Conservation (phyloP, 1,140 invertebrate species). For the Heliconius himera region DNA sequence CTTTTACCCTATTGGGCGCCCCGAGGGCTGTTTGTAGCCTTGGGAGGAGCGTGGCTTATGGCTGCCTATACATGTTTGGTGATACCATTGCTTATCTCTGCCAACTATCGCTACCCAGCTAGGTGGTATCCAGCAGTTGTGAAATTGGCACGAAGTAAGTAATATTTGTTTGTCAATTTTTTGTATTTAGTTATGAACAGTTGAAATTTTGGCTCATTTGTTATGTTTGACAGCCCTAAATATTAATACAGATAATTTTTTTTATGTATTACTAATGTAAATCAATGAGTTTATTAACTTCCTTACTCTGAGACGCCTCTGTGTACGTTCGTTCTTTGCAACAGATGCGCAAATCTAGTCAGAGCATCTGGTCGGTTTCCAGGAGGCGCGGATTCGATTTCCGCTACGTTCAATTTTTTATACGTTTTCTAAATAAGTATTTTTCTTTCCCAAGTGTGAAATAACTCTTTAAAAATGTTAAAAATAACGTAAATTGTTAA, state of each 20-base stretch:
- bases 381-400: too few relatives aligned
- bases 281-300: too few relatives aligned
- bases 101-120: slow-evolving; percentile 85
- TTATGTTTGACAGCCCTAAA: not conserved
- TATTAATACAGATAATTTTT: not conserved
- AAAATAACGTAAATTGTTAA: too few relatives aligned
- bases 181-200: not conserved
- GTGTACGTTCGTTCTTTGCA: too few relatives aligned
- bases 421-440: too few relatives aligned
- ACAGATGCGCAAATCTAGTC: too few relatives aligned
- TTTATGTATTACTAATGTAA: not conserved
- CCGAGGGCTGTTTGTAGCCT: slow-evolving; percentile 70
- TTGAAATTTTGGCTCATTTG: not conserved
- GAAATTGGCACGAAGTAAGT: slow-evolving; percentile 71
- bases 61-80: slow-evolving; percentile 85
- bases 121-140: slow-evolving; percentile 77
- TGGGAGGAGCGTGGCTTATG: slow-evolving; percentile 84
- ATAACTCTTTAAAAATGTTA: too few relatives aligned
- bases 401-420: too few relatives aligned
- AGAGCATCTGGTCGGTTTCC: too few relatives aligned
- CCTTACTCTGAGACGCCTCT: not conserved
- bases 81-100: slow-evolving; percentile 84
- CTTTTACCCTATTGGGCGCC: slow-evolving; percentile 85
- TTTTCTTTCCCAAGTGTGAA: too few relatives aligned
- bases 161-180: not conserved